Percentiles rank a stretch among this genome's conserved stretches.
These are phyloP conservation scores for Alectura lathami DNA, from an alignment of 2,113 vertebrate species.

Conservation along the genomic window DNA sequence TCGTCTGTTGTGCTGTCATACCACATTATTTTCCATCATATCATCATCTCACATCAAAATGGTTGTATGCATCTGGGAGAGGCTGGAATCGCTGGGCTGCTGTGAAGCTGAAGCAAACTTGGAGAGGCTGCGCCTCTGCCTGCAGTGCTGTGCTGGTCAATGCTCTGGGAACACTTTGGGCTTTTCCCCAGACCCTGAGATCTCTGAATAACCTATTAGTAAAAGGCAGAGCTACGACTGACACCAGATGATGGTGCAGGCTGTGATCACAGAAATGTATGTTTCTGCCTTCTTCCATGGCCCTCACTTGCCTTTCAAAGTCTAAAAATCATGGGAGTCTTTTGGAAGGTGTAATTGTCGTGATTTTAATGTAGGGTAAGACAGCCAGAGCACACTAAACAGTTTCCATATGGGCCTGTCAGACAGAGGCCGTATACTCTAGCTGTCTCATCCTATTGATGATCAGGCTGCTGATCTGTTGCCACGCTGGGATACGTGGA, in stretches of 20 bases:
- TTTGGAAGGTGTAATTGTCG: background rate
- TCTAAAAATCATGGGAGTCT: background rate
- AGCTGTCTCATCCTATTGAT: background rate
- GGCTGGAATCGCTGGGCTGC: background rate
- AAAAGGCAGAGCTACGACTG: background rate
- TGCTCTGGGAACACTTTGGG: background rate
- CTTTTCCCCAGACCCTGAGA: background rate
- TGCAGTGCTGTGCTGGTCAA: background rate
- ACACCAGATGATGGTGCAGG: background rate
- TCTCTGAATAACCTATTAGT: background rate
- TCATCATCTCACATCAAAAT: background rate
- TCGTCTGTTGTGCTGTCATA: background rate
- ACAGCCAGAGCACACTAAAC: conserved; percentile 11
- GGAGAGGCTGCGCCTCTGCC: background rate
- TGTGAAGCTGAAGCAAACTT: background rate
- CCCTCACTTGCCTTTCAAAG: background rate
- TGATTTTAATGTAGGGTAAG: background rate
- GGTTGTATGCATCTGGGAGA: background rate
- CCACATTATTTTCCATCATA: background rate
- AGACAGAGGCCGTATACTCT: background rate
- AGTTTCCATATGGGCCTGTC: background rate
- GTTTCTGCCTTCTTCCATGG: background rate
- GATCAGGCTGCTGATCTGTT: background rate
- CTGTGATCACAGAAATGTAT: background rate
- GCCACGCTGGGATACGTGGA: background rate